Conservation (phyloP, 2,797 vertebrate species). For the Apodemus agrarius region DNA sequence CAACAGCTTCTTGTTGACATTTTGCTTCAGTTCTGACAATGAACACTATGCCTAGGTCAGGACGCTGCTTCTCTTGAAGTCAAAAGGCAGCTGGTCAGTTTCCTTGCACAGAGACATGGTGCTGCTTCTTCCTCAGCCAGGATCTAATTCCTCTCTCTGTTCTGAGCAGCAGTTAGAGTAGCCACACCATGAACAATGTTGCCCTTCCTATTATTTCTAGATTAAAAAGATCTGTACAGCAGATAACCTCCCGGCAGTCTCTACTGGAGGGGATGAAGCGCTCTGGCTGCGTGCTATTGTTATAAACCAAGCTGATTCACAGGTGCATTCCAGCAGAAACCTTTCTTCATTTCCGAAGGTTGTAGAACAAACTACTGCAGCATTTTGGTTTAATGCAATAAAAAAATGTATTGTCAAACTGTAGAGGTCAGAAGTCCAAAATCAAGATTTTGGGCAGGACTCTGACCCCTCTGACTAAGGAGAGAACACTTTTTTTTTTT, state of each 20-base stretch:
- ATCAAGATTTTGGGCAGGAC: neutral
- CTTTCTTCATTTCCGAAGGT: neutral
- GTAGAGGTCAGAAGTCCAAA: neutral
- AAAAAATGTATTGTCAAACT: neutral
- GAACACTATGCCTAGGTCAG: neutral
- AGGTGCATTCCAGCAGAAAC: slow-evolving; percentile 51
- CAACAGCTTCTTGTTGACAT: neutral
- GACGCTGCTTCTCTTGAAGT: neutral
- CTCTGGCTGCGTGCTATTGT: neutral
- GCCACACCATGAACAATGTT: slow-evolving; percentile 14
- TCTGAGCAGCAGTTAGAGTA: slow-evolving; percentile 1
- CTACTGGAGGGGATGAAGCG: slow-evolving; percentile 6
- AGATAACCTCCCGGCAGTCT: slow-evolving; percentile 15
- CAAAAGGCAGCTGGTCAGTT: neutral
- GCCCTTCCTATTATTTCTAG: slow-evolving; percentile 41
- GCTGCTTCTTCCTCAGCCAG: neutral
- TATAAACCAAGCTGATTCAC: slow-evolving; percentile 46
- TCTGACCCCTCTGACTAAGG: neutral
- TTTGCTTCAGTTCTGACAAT: neutral
- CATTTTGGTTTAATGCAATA: neutral
- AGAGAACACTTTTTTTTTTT: neutral
- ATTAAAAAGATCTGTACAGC: neutral
- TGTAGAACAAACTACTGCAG: neutral
- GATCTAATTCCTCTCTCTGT: neutral
- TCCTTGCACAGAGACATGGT: neutral